Conservation (phyloP, 2,113 vertebrate genomes). For the Abramis brama region DNA sequence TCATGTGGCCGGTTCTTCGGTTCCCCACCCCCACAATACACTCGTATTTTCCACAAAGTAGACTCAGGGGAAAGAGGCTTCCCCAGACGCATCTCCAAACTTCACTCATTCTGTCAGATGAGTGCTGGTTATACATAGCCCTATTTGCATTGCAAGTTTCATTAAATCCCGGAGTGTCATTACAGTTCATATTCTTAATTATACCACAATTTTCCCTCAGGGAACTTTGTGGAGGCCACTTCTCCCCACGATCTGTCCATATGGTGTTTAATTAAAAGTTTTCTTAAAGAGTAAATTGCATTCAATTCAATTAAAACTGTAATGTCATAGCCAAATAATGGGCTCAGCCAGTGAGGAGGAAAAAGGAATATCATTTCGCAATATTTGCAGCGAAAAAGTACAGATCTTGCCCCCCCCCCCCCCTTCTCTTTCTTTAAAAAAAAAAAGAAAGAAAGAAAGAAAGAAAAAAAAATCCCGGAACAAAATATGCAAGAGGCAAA, state of each 20-base stretch:
- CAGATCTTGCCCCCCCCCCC: constrained; percentile 44
- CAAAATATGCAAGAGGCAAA: constrained; percentile 84
- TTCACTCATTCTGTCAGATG: constrained; percentile 69
- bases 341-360: constrained; percentile 68
- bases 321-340: constrained; percentile 83
- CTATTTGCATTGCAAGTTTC: constrained; percentile 79
- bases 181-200: constrained; percentile 87
- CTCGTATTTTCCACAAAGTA: constrained; percentile 49
- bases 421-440: constrained; percentile 29
- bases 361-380: constrained; percentile 56
- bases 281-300: constrained; percentile 84
- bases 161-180: constrained; percentile 82
- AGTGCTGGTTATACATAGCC: constrained; percentile 71
- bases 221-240: constrained; percentile 80
- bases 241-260: constrained; percentile 81
- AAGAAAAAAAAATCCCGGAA: constrained; percentile 69
- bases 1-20: constrained; percentile 25
- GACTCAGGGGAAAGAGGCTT: constrained; percentile 57
- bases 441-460: constrained; percentile 34
- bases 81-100: constrained; percentile 67
- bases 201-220: constrained; percentile 79
- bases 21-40: constrained; percentile 49
- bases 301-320: constrained; percentile 86
- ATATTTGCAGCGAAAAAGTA: constrained; percentile 70
- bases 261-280: constrained; percentile 87